These are phyloP conservation scores for Agapornis canus DNA, from an alignment of 2,797 vertebrate species.

Conservation along the genomic window DNA sequence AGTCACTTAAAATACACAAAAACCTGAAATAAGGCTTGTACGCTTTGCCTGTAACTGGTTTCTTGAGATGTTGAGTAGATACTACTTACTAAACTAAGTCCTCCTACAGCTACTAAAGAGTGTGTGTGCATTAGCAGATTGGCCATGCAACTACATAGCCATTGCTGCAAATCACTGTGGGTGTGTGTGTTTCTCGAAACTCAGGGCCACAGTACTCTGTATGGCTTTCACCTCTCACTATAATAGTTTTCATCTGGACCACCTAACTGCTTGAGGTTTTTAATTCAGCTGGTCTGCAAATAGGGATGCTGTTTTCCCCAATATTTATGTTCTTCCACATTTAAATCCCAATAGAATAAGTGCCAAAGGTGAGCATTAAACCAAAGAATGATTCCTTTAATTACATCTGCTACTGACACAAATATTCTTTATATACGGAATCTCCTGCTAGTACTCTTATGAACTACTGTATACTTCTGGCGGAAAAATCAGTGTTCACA, in stretches of 20 bases:
- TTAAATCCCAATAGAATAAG: constrained; percentile 12
- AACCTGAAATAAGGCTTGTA: not conserved
- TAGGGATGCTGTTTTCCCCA: not conserved
- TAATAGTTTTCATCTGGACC: constrained; percentile 44
- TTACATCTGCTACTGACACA: constrained; percentile 8
- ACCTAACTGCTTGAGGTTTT: not conserved
- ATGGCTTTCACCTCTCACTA: not conserved
- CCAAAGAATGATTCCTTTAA: constrained; percentile 24
- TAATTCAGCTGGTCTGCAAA: not conserved
- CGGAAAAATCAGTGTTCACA: not conserved
- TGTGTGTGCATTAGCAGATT: not conserved
- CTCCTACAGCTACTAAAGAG: not conserved
- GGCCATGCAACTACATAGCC: not conserved
- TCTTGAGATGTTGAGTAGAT: not conserved
- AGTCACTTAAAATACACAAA: not conserved
- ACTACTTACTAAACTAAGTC: not conserved
- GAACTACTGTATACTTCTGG: not conserved
- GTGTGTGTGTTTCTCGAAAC: not conserved
- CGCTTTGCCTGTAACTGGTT: not conserved
- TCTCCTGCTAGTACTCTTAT: not conserved
- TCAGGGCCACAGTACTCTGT: not conserved
- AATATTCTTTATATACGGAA: constrained; percentile 19
- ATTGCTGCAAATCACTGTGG: not conserved
- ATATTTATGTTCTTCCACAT: not conserved
- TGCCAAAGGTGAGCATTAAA: constrained; percentile 40